Evolutionary conservation across 2,888 invertebrate species (phyloP), one percentile per base, ranked within the genome.

Genomic region (Congeria kusceri): DNA sequence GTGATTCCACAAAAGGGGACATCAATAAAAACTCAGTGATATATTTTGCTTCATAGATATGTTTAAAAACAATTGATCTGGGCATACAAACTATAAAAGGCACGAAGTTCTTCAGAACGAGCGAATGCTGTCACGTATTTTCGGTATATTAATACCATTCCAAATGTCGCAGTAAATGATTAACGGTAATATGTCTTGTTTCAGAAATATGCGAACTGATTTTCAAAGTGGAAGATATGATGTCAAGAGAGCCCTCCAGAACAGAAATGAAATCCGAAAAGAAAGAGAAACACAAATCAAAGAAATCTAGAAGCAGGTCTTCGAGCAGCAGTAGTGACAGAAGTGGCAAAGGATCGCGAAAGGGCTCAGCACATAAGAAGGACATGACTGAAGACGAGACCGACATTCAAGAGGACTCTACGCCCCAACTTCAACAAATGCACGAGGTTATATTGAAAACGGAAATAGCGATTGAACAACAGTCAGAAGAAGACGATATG

Each of bases 181-280:
- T n/a, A n/a, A n/a, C n/a, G n/a, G n/a, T n/a, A 39, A 39, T 39
- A 39, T 39, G 39, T 13, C 11, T 47, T 23, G n/a, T 62, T 69
- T 47, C 49, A 61, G 62, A 69, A 23, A 23, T 69, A n/a, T 18
- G 23, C 23, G 23, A 49, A 18, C 61, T 62, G 20, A 69, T 69
- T 28, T 62, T 69, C 46, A 49, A 69, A 29, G 28, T 59, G 32
- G 68, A 68, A 27, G 39, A n/a, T 5, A 47, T 61, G 20, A 20
- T 62, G 25, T 69, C 69, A 18, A 28, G 62, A 13, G 62, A 47
- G 20, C 56, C 49, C 18, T 66, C 66, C 20, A 58, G 58, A 58
- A 27, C 27, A 7, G 58, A 46, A 28, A 57, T 32, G 18, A 67
- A 57, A 18, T 13, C 27, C 13, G 23, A 66, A 23, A 39, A 7